Evolutionary conservation across 2,113 vertebrate species (phyloP).

Genomic region (Argyrosomus japonicus): DNA sequence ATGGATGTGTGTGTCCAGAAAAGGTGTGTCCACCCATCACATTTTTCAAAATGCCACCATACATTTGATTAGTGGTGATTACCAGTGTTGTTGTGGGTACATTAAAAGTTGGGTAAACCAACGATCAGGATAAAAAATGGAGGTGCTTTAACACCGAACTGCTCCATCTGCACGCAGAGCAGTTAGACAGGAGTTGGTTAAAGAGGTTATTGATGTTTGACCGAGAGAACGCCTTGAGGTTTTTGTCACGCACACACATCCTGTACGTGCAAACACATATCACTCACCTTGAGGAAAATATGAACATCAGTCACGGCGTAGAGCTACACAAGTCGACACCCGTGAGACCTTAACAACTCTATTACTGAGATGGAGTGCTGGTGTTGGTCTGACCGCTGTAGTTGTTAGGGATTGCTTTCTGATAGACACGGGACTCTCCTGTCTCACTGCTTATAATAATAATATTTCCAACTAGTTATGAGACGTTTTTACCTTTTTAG

Average conservation of each 20-base stretch:
- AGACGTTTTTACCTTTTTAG: too few relatives aligned
- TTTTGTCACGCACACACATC: background rate
- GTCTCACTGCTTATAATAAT: background rate
- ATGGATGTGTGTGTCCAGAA: too few relatives aligned
- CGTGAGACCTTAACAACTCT: slow-evolving; percentile 12
- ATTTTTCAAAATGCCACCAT: too few relatives aligned
- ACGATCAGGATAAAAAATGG: background rate
- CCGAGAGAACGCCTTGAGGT: background rate
- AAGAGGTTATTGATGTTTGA: slow-evolving; percentile 4
- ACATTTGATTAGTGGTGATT: too few relatives aligned
- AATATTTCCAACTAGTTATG: background rate
- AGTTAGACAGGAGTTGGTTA: background rate
- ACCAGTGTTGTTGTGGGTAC: background rate
- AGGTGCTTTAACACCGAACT: background rate
- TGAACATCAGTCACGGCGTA: slow-evolving; percentile 14
- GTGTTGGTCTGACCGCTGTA: too few relatives aligned
- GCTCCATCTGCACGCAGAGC: background rate
- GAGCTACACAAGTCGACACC: background rate
- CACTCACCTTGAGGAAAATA: background rate
- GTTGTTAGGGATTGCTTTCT: background rate
- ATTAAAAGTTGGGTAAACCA: background rate
- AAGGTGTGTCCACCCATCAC: too few relatives aligned
- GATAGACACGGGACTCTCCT: background rate
- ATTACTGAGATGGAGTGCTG: slow-evolving; percentile 31
- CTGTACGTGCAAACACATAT: background rate